These are phyloP conservation scores for Hermatobates lingyangjiaoensis DNA, from an alignment of 1,140 invertebrate genomes.

Conservation along the genomic window DNA sequence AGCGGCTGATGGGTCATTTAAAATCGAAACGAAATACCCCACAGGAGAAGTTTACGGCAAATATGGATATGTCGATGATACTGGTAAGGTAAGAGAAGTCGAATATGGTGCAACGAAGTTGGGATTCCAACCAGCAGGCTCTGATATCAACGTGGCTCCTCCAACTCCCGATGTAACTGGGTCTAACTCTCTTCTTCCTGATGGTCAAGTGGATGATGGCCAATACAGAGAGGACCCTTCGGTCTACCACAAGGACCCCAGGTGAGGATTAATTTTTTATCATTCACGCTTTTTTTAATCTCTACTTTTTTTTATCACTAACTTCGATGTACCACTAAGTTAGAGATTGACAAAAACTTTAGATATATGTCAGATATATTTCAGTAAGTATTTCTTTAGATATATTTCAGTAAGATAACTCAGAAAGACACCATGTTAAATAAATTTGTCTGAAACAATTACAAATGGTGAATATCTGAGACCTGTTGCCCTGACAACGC, in stretches of 20 bases:
- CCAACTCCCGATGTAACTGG: constrained; percentile 37
- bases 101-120: constrained; percentile 57
- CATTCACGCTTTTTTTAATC: not conserved
- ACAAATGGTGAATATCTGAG: no score
- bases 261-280: constrained; percentile 21
- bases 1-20: constrained; percentile 75
- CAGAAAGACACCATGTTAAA: no score
- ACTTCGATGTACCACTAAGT: no score
- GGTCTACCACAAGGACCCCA: constrained; percentile 53
- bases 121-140: constrained; percentile 55
- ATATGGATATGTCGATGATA: constrained; percentile 62
- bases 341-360: no score
- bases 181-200: constrained; percentile 15
- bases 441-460: no score
- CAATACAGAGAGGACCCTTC: constrained; percentile 63
- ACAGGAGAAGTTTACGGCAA: constrained; percentile 66
- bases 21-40: constrained; percentile 72
- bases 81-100: constrained; percentile 41
- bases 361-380: no score
- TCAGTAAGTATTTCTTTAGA: no score
- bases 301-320: not conserved
- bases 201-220: constrained; percentile 49
- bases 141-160: constrained; percentile 58
- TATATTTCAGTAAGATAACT: no score
- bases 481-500: no score